These are phyloP conservation scores for Hemistola chrysoprasaria DNA, from an alignment of 2,888 invertebrate species.

Conservation along the genomic window DNA sequence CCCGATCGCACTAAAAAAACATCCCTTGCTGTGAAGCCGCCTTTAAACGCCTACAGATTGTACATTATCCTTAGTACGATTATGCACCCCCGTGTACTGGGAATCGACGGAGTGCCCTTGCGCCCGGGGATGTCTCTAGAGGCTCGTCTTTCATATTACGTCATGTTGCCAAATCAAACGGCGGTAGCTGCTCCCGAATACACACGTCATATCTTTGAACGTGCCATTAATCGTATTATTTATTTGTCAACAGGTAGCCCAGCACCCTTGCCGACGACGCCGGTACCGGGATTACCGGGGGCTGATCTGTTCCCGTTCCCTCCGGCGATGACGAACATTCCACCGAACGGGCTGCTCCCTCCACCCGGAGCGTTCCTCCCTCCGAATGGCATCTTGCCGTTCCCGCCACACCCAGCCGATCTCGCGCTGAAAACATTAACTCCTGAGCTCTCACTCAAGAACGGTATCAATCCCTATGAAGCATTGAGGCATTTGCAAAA, in stretches of 20 bases:
- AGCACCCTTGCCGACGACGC: conserved; percentile 58
- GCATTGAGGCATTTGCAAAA: conserved; percentile 73
- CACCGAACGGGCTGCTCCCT: conserved; percentile 78
- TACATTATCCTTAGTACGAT: conserved; percentile 83
- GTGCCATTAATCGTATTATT: conserved; percentile 31
- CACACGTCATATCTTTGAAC: conserved; percentile 28
- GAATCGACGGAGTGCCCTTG: conserved; percentile 76
- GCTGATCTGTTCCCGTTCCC: conserved; percentile 72
- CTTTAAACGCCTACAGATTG: conserved; percentile 83
- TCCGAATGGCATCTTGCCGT: conserved; percentile 78
- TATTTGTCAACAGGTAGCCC: conserved; percentile 71
- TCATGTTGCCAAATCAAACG: conserved; percentile 66
- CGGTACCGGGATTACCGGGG: conserved; percentile 59
- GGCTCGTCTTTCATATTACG: conserved; percentile 78
- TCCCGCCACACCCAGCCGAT: conserved; percentile 78
- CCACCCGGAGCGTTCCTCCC: conserved; percentile 82
- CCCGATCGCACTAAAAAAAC: conserved; percentile 78
- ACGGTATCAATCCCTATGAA: conserved; percentile 83
- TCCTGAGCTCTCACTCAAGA: conserved; percentile 75
- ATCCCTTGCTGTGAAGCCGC: conserved; percentile 80
- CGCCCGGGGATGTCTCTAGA: conserved; percentile 62
- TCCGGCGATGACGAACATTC: conserved; percentile 65
- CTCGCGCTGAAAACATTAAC: conserved; percentile 72
- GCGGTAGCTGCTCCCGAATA: conserved; percentile 34
- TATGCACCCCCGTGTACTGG: conserved; percentile 81